Percentiles rank a stretch among this genome's conserved stretches.
phyloP scores from a whole-genome alignment of 2,888 invertebrate species.

The Ceratothoa steindachneri region DNA sequence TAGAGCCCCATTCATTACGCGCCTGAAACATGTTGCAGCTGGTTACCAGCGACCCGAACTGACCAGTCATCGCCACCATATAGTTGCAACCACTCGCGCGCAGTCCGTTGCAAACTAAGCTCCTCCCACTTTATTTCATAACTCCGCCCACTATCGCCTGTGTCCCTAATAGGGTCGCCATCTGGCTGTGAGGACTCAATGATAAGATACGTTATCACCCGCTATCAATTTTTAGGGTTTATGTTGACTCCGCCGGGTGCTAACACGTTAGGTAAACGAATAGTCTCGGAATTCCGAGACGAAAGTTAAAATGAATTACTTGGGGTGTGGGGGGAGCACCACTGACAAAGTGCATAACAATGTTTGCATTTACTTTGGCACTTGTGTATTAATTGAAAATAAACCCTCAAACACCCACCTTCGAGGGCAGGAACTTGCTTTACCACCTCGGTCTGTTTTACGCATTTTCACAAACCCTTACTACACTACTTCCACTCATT shows the following conservation, averaged over 20 bases:
- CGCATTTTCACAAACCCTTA: too few relatives aligned
- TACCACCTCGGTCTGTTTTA: too few relatives aligned
- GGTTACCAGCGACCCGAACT: not conserved
- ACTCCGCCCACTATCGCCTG: too few relatives aligned
- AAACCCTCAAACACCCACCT: too few relatives aligned
- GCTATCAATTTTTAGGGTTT: constrained; percentile 3
- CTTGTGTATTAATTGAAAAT: too few relatives aligned
- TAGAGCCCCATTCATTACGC: not conserved
- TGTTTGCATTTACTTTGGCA: too few relatives aligned
- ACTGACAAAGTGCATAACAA: too few relatives aligned
- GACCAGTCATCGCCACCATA: not conserved
- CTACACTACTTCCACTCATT: too few relatives aligned
- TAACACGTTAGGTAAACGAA: not conserved
- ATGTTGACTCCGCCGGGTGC: not conserved
- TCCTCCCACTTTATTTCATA: not conserved
- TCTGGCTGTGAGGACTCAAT: too few relatives aligned
- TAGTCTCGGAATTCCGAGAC: not conserved
- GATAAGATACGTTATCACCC: constrained; percentile 5
- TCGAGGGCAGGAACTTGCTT: too few relatives aligned
- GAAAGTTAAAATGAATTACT: constrained; percentile 3
- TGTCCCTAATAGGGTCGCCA: too few relatives aligned
- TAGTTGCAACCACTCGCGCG: too few relatives aligned
- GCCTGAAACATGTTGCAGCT: not conserved
- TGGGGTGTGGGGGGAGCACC: not conserved
- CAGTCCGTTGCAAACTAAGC: not conserved